phyloP scores from a whole-genome alignment of 2,888 invertebrate species.

The Electrophaes corylata region DNA sequence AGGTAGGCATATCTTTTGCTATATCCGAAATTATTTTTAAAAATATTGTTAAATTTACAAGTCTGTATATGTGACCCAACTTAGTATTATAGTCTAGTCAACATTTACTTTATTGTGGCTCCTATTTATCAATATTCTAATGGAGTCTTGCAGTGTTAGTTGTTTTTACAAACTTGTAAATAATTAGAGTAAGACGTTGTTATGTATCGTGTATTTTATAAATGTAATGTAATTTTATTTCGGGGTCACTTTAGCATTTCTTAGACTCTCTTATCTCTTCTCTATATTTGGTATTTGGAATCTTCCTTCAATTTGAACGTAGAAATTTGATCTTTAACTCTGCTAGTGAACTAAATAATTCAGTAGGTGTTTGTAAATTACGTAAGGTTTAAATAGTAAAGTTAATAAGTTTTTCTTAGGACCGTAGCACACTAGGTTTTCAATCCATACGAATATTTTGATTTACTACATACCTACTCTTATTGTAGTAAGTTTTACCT shows the following conservation, averaged over 20 bases:
- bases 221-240: conserved; percentile 29
- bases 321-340: conserved; percentile 28
- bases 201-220: conserved; percentile 39
- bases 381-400: neutral
- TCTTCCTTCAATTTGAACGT: conserved; percentile 35
- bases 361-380: neutral
- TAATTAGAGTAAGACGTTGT: conserved; percentile 40
- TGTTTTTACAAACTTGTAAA: conserved; percentile 35
- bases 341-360: conserved; percentile 35
- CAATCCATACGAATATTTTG: no score
- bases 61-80: conserved; percentile 6
- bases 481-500: no score
- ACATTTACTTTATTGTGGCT: conserved; percentile 19
- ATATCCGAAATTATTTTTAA: conserved; percentile 17
- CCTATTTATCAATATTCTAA: conserved; percentile 8
- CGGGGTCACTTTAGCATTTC: conserved; percentile 35
- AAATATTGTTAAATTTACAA: conserved; percentile 3
- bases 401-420: neutral
- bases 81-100: conserved; percentile 35
- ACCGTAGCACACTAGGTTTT: neutral
- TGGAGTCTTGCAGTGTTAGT: conserved; percentile 23
- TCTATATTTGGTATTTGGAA: conserved; percentile 33
- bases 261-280: conserved; percentile 32
- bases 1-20: conserved; percentile 16
- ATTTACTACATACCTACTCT: no score